These are phyloP conservation scores for Cordilura impudica DNA, from an alignment of 2,888 invertebrate species.

Conservation along the genomic window DNA sequence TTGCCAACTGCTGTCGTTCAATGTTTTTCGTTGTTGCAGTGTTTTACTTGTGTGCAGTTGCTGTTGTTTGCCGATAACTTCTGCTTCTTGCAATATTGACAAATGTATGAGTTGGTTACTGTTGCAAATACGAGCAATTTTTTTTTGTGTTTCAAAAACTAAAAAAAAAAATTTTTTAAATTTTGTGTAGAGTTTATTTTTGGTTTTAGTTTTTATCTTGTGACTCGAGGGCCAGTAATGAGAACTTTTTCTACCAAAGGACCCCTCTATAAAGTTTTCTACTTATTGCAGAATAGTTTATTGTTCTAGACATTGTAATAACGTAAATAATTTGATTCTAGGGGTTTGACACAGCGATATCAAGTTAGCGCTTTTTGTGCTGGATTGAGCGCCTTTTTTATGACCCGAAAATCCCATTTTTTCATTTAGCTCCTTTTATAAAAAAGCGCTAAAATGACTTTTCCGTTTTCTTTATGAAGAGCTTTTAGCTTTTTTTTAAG, in stretches of 20 bases:
- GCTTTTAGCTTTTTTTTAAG: too few relatives aligned
- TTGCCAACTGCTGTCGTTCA: constrained; percentile 63
- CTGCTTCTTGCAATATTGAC: constrained; percentile 29
- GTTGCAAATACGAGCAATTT: constrained; percentile 43
- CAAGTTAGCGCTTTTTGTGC: neutral
- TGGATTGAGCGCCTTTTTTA: too few relatives aligned
- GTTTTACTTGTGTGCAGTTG: constrained; percentile 15
- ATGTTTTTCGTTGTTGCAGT: constrained; percentile 23
- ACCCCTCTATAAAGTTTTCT: too few relatives aligned
- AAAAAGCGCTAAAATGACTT: too few relatives aligned
- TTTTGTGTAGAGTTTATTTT: constrained; percentile 1
- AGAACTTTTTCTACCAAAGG: too few relatives aligned
- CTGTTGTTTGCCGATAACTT: constrained; percentile 48
- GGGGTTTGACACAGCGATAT: too few relatives aligned
- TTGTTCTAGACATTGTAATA: too few relatives aligned
- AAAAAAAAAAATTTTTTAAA: neutral
- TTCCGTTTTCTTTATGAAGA: too few relatives aligned
- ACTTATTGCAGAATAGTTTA: too few relatives aligned
- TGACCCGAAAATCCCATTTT: too few relatives aligned
- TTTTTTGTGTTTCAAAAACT: neutral
- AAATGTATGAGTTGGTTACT: constrained; percentile 50
- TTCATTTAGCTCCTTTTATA: too few relatives aligned
- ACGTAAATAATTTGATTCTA: too few relatives aligned
- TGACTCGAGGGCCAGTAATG: constrained; percentile 22
- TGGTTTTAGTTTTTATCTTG: constrained; percentile 15